phyloP scores from a whole-genome alignment of 64 coral and sea anemone genomes.

The Dendrophyllia cribrosa region DNA sequence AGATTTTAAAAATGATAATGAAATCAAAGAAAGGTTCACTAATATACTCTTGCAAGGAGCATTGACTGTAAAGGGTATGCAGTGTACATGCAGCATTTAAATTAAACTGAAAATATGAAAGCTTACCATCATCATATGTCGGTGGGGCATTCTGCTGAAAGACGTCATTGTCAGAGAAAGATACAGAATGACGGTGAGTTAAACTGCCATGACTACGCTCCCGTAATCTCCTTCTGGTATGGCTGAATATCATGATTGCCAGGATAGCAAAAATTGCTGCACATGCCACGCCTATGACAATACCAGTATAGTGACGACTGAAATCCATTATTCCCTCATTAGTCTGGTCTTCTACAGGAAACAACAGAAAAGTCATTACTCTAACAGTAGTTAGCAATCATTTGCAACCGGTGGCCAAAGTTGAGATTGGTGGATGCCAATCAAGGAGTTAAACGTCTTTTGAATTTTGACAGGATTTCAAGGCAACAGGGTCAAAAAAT shows the following conservation, averaged over 20 bases:
- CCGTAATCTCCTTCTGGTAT: conserved; percentile 60
- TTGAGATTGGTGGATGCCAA: too few relatives aligned
- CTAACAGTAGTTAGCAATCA: too few relatives aligned
- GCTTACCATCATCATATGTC: conserved; percentile 81
- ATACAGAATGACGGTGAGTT: conserved; percentile 30
- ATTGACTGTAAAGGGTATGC: too few relatives aligned
- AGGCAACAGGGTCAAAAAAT: too few relatives aligned
- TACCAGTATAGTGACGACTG: conserved; percentile 81
- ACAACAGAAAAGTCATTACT: background rate
- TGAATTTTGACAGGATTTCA: too few relatives aligned
- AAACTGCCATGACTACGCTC: conserved; percentile 30
- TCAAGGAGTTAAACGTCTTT: too few relatives aligned
- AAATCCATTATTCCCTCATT: conserved; percentile 53
- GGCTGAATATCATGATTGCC: conserved; percentile 80
- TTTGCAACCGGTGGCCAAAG: too few relatives aligned
- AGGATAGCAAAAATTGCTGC: conserved; percentile 83
- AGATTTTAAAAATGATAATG: too few relatives aligned
- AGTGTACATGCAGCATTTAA: background rate
- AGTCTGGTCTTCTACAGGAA: background rate
- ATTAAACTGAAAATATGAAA: background rate
- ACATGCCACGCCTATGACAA: conserved; percentile 90
- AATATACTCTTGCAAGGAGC: too few relatives aligned
- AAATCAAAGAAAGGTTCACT: too few relatives aligned
- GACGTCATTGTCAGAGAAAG: conserved; percentile 44
- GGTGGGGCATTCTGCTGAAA: conserved; percentile 72